Percentiles rank a stretch among this genome's conserved stretches.
Conservation (phyloP, 2,888 invertebrate genomes). For the Heliconius erato region DNA sequence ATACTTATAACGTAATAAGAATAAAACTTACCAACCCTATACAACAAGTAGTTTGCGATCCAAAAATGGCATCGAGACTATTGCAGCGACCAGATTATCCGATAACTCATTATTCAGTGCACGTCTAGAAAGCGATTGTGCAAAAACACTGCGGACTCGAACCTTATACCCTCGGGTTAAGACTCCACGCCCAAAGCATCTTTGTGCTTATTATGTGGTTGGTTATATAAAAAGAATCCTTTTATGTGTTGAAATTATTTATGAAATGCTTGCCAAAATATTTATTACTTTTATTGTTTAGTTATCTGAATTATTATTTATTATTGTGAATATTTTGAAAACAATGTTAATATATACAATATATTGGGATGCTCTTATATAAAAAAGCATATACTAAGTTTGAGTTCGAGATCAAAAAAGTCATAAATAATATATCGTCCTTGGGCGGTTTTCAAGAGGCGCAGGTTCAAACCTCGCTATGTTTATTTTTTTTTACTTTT, state of each 20-base stretch:
- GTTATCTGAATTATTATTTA: neutral
- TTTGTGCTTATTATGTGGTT: neutral
- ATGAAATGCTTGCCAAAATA: conserved; percentile 3
- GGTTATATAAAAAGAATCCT: conserved; percentile 14
- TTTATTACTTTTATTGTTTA: neutral
- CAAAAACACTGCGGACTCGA: conserved; percentile 38
- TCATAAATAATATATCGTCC: no score
- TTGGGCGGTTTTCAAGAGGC: no score
- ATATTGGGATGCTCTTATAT: no score
- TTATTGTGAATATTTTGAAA: neutral
- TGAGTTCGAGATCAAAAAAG: no score
- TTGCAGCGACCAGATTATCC: conserved; percentile 56
- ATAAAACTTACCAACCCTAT: conserved; percentile 20
- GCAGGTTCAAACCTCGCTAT: no score
- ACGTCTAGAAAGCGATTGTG: conserved; percentile 60
- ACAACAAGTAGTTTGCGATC: conserved; percentile 36
- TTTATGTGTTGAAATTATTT: conserved; percentile 9
- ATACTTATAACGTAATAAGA: neutral
- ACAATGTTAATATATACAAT: no score
- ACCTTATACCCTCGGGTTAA: conserved; percentile 44
- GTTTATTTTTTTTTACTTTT: no score
- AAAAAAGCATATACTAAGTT: no score
- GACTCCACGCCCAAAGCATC: neutral
- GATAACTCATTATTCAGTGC: conserved; percentile 66
- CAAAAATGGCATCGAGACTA: conserved; percentile 57